These are phyloP conservation scores for Plectropomus leopardus DNA, from an alignment of 2,113 vertebrate species.

Conservation along the genomic window DNA sequence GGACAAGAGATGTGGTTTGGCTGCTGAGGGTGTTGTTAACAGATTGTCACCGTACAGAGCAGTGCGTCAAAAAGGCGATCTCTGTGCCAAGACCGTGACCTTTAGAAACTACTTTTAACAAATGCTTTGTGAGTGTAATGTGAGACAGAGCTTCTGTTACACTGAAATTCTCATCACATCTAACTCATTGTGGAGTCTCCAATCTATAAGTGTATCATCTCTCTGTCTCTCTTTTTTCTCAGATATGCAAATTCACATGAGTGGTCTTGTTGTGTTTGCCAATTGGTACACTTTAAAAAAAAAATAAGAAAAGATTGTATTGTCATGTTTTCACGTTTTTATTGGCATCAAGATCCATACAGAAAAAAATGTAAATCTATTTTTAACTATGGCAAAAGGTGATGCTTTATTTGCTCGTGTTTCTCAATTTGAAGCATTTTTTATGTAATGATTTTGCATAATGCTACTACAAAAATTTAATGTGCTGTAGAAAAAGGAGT, in stretches of 20 bases:
- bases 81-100: conserved; percentile 33
- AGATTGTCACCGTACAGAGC: conserved; percentile 24
- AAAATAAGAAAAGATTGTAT: not conserved
- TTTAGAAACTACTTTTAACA: conserved; percentile 41
- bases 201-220: not conserved
- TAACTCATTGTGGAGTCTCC: not conserved
- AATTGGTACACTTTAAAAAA: too few relatives aligned
- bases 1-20: conserved; percentile 7
- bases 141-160: conserved; percentile 15
- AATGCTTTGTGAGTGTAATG: conserved; percentile 43
- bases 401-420: too few relatives aligned
- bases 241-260: not conserved
- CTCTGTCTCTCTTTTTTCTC: not conserved
- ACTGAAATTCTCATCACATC: not conserved
- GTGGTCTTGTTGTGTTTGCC: not conserved
- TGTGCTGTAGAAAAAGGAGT: too few relatives aligned
- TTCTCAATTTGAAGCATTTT: too few relatives aligned
- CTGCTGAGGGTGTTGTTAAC: conserved; percentile 26
- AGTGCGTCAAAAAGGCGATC: not conserved
- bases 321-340: not conserved
- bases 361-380: not conserved
- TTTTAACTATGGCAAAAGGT: not conserved
- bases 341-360: not conserved
- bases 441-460: too few relatives aligned
- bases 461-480: too few relatives aligned